Evolutionary conservation across 2,888 invertebrate species (phyloP), one percentile per base, ranked within the genome.

Genomic region (Drosophila cyrtoloma): DNA sequence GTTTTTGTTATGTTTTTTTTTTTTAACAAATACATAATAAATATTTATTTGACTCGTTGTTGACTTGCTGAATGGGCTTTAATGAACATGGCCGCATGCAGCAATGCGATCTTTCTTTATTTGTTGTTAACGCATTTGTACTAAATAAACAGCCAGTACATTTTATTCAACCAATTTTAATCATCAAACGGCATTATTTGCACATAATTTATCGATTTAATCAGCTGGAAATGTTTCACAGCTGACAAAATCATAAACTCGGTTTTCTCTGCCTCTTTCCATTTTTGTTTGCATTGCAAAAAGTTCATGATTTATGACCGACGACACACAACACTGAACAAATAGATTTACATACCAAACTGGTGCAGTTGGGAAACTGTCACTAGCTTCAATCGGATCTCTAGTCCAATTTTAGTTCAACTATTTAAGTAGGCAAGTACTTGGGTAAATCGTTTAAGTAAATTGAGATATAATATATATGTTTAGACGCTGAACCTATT

Each of bases 211-310:
- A 87, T 87, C 82, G 89, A 87, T 87, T 87, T 78, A 87, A 86
- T 86, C 86, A 86, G 87, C 77, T 85, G 83, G 87, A 86, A 89
- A 89, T 89, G 82, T 81, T 84, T 89, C 88, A 84, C 82, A 82
- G 86, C 84, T 86, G 83, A 89, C 89, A 87, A 87, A 89, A 89
- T 89, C 87, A 87, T 89, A 89, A 83, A 87, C 83, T 86, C 82
- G 3, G 33, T 10, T 30, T 44, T 44, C 53, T 65, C 42, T 63
- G 19, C 16, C 47, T 32, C 57, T 51, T 30, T 50, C 39, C 42
- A 60, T 59, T 82, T 76, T 64, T 73, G 84, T 88, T 83, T 81
- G 71, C 71, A 74, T 52, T 67, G 84, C 86, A 86, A 81, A 88
- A 86, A 86, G 74, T 82, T 71, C 60, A 71, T 85, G 85, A 85